Evolutionary conservation across 1,140 invertebrate species (phyloP).

Genomic region (Drosophila guanche): DNA sequence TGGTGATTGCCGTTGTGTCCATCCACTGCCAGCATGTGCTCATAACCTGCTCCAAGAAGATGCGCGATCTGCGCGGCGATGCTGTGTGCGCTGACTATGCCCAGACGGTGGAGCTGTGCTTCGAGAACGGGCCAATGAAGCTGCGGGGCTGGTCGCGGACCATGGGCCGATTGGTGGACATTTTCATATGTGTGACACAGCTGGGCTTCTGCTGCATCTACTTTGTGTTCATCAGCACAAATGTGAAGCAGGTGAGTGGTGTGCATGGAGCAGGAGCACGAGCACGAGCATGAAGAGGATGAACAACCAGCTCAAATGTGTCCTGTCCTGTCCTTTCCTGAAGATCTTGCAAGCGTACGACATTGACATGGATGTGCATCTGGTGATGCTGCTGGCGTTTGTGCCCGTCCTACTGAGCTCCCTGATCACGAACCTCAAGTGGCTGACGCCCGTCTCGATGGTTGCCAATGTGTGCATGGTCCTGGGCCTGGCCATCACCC

Average conservation of each 20-base stretch:
- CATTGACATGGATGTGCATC: conserved; percentile 85
- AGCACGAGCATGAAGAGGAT: neutral
- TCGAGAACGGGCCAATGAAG: conserved; percentile 88
- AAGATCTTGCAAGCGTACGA: conserved; percentile 88
- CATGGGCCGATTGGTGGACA: conserved; percentile 88
- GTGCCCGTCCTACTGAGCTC: conserved; percentile 89
- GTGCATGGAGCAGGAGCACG: too few relatives aligned
- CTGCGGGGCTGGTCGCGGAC: conserved; percentile 86
- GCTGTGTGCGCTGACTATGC: conserved; percentile 88
- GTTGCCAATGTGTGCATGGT: conserved; percentile 89
- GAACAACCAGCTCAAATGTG: neutral
- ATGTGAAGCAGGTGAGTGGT: conserved; percentile 88
- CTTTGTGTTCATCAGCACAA: conserved; percentile 95
- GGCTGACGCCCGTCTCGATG: conserved; percentile 88
- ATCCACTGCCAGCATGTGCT: conserved; percentile 90
- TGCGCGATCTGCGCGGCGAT: conserved; percentile 85
- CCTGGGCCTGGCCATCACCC: conserved; percentile 87
- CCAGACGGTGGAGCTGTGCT: conserved; percentile 90
- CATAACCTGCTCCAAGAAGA: conserved; percentile 88
- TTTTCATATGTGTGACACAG: conserved; percentile 94
- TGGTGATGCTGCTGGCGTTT: conserved; percentile 89
- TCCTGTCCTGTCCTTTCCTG: conserved; percentile 30
- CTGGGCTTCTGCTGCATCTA: conserved; percentile 98
- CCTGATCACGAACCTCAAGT: conserved; percentile 91
- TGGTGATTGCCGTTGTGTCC: conserved; percentile 88